A percentile compares a stretch with the other conserved stretches of the same genome.
Conservation (phyloP, 1,140 invertebrate genomes). For the Drosophila cardini region DNA sequence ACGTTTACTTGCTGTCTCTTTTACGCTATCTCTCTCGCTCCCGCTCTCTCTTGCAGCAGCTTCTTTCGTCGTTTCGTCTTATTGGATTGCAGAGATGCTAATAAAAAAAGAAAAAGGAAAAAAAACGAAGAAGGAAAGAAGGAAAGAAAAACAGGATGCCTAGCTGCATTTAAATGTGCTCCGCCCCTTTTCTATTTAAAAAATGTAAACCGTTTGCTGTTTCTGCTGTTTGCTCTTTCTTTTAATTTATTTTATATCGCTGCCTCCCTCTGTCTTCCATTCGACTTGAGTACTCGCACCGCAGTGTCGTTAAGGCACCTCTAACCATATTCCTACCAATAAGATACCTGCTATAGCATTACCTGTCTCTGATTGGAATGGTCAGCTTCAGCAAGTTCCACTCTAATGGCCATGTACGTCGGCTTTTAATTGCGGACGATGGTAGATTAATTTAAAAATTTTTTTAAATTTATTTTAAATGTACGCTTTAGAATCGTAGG, state of each 20-base stretch:
- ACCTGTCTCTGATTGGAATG: slow-evolving; percentile 27
- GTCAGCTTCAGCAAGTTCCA: slow-evolving; percentile 8
- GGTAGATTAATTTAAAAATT: too few species aligned
- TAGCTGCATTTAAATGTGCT: slow-evolving; percentile 78
- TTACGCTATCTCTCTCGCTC: slow-evolving; percentile 38
- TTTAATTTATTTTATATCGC: slow-evolving; percentile 72
- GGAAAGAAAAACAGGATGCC: slow-evolving; percentile 33
- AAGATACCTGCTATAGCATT: slow-evolving; percentile 43
- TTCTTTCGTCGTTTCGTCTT: slow-evolving; percentile 65
- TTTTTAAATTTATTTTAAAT: too few species aligned
- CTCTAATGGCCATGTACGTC: slow-evolving; percentile 30
- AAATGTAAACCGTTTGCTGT: slow-evolving; percentile 70
- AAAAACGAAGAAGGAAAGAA: slow-evolving; percentile 25
- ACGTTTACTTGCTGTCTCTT: slow-evolving; percentile 35
- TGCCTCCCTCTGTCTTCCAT: slow-evolving; percentile 55
- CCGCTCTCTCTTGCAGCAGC: slow-evolving; percentile 31
- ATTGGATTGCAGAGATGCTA: slow-evolving; percentile 67
- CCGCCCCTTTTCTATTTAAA: slow-evolving; percentile 82
- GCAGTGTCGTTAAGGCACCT: slow-evolving; percentile 39
- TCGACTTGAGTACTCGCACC: slow-evolving; percentile 50
- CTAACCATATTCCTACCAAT: slow-evolving; percentile 53
- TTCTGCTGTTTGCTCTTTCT: slow-evolving; percentile 67
- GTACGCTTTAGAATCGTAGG: too few species aligned
- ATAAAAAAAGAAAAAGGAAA: slow-evolving; percentile 49
- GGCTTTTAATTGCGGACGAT: slow-evolving; percentile 39